Base-by-base conservation (phyloP, 2,113 vertebrate species). In the Crotalus horridus region DNA sequence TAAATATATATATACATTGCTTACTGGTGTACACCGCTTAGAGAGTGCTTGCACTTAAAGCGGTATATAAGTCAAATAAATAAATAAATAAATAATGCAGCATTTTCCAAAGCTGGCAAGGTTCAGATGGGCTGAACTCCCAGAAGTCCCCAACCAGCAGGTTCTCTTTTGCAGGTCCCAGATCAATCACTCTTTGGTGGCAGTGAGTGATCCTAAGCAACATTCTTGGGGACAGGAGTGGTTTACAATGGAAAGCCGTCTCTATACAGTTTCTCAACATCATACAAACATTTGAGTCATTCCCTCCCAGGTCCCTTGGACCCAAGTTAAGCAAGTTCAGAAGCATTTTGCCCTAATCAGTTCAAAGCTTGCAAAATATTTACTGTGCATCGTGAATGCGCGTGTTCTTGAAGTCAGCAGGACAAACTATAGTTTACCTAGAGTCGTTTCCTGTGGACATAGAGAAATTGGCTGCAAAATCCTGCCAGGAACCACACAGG, bases 351-450 rank as follows among this genome's bases (percentile, higher is more conserved):
- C 95, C 55, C 54, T 94, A 81, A 92, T 91, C 92, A 12, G 46
- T 53, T 58, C 69, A 81, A 92, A 90, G 53, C 90, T 90, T 90
- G 74, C 93, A 92, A 91, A 58, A 26, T 33, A 12, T 0, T 59
- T 74, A 46, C 48, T 24, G 5, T 24, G 54, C 12, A 48, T 46
- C n/a, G 86, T 6, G 4, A 23, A 88, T n/a, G 46, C 15, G 23
- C 0, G 3, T 69, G 17, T 7, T 74, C 61, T 48, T 48, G 8
- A 87, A 91, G 0, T 1, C 54, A 58, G 89, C 51, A 58, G 43
- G 15, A 59, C 95, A 94, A 90, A 2, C 59, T 43, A 93, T 87
- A 93, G 24, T 69, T 94, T 90, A 81, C 90, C 53, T 51, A 0
- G 3, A 0, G 13, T 21, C n/a, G 91, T 9, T 43, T 88, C 54